These are phyloP conservation scores for Antechinus flavipes DNA, from an alignment of 2,113 vertebrate genomes.

Conservation along the genomic window DNA sequence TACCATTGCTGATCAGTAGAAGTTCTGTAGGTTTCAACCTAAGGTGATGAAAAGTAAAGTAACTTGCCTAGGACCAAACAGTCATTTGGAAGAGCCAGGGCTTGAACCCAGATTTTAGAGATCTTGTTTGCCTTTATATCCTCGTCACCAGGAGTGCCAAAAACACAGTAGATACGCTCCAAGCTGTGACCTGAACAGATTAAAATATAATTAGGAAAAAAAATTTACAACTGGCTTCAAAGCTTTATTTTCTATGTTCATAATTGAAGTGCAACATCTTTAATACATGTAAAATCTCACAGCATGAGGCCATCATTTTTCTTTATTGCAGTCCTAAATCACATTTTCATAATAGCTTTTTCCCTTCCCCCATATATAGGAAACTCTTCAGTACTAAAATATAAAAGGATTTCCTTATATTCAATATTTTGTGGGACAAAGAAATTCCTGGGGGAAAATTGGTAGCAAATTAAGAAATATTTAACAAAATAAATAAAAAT, in stretches of 20 bases:
- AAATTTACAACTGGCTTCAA: not conserved
- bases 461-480: not conserved
- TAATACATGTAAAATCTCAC: slow-evolving; percentile 18
- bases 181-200: not conserved
- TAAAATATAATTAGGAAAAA: not conserved
- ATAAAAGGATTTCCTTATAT: slow-evolving; percentile 48
- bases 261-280: not conserved
- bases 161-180: not conserved
- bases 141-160: not conserved
- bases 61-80: not conserved
- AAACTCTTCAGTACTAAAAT: slow-evolving; percentile 55
- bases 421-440: not conserved
- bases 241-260: slow-evolving; percentile 60
- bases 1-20: not conserved
- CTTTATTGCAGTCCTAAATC: not conserved
- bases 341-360: not conserved
- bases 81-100: not conserved
- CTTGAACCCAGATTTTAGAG: not conserved
- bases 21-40: not conserved
- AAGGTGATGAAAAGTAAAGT: not conserved
- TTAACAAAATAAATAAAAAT: not conserved
- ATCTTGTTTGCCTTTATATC: not conserved
- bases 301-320: rapidly evolving
- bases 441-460: not conserved
- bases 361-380: not conserved